Conservation (phyloP, 2,888 invertebrate genomes). For the Rambutsinella grinnellia region DNA sequence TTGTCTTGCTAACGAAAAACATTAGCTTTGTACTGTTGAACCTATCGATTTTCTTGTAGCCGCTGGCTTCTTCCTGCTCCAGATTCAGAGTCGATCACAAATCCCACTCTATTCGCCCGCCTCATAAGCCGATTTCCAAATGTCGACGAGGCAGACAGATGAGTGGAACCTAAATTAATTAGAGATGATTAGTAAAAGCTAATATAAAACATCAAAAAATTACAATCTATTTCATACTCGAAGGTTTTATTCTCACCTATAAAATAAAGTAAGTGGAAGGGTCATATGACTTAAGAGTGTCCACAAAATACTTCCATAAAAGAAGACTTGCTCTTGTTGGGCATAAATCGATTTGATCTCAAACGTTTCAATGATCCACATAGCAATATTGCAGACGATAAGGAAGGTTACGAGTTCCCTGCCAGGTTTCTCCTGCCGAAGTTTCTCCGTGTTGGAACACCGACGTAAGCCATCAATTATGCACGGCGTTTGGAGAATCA, state of each 20-base stretch:
- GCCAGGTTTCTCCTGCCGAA: slow-evolving; percentile 79
- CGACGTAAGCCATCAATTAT: slow-evolving; percentile 81
- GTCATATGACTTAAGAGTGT: slow-evolving; percentile 81
- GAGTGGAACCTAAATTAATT: slow-evolving; percentile 77
- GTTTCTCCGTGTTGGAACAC: slow-evolving; percentile 77
- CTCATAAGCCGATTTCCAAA: slow-evolving; percentile 83
- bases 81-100: too few relatives aligned
- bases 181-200: not conserved
- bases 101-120: slow-evolving; percentile 17
- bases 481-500: slow-evolving; percentile 80
- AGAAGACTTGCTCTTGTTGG: slow-evolving; percentile 75
- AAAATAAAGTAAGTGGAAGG: slow-evolving; percentile 82
- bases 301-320: slow-evolving; percentile 80
- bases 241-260: slow-evolving; percentile 70
- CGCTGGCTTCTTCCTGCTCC: too few relatives aligned
- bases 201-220: not conserved
- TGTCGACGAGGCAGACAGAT: slow-evolving; percentile 83
- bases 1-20: too few relatives aligned
- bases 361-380: slow-evolving; percentile 84
- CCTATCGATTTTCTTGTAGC: too few relatives aligned
- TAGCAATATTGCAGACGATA: slow-evolving; percentile 80
- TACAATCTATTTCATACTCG: too few relatives aligned
- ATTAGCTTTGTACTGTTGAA: too few relatives aligned
- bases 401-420: slow-evolving; percentile 83
- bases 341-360: slow-evolving; percentile 74